phyloP scores from a whole-genome alignment of 2,797 vertebrate species.

The Otolemur crassicaudatus region DNA sequence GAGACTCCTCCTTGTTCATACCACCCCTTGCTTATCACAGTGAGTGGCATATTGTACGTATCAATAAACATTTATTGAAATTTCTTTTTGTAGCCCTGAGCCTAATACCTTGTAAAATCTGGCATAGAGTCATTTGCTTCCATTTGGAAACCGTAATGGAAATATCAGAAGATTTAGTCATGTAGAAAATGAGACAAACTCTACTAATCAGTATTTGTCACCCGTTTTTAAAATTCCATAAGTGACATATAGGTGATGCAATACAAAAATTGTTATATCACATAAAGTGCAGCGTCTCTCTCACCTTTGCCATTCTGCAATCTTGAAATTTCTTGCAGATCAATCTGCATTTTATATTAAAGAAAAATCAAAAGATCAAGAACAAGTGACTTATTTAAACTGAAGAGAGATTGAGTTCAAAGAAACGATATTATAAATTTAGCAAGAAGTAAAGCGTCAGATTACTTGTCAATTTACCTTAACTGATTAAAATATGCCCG shows the following conservation, averaged over 20 bases:
- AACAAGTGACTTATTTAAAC: constrained; percentile 58
- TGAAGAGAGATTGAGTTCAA: constrained; percentile 52
- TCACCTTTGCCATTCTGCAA: constrained; percentile 10
- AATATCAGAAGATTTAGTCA: constrained; percentile 44
- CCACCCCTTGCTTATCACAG: neutral
- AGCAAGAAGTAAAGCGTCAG: constrained; percentile 43
- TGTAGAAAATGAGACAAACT: constrained; percentile 63
- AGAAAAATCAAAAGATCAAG: constrained; percentile 54
- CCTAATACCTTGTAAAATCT: constrained; percentile 41
- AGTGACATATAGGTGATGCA: constrained; percentile 22
- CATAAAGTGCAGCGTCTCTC: neutral
- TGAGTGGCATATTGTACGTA: neutral
- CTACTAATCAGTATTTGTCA: neutral
- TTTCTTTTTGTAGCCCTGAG: neutral
- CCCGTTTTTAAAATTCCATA: constrained; percentile 24
- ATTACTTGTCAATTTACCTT: constrained; percentile 47
- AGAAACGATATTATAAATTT: constrained; percentile 51
- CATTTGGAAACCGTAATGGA: constrained; percentile 21
- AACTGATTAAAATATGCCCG: constrained; percentile 55
- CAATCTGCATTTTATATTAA: constrained; percentile 64
- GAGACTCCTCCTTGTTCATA: neutral
- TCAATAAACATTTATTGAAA: neutral
- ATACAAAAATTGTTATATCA: constrained; percentile 58
- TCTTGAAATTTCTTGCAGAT: constrained; percentile 58
- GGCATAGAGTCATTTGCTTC: neutral